Conservation (phyloP, 2,888 invertebrate species). For the Sarcophaga rosellei region DNA sequence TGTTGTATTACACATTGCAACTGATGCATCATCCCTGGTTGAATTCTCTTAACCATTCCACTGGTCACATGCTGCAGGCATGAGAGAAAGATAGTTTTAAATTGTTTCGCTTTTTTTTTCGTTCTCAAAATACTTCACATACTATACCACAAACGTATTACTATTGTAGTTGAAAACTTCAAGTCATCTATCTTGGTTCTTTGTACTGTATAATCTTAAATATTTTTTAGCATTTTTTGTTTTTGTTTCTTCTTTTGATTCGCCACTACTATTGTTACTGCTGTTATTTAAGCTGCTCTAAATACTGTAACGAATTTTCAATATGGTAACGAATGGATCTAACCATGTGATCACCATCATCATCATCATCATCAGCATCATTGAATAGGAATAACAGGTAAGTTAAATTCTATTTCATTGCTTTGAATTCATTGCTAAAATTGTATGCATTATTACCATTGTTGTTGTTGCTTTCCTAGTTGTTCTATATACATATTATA, state of each 20-base stretch:
- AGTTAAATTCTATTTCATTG: conserved; percentile 48
- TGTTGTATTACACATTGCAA: not conserved
- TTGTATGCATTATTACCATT: conserved; percentile 41
- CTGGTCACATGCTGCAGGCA: conserved; percentile 5
- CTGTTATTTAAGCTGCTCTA: conserved; percentile 64
- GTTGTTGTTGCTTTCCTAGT: not conserved
- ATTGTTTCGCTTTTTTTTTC: not conserved
- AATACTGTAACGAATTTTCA: conserved; percentile 70
- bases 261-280: conserved; percentile 2
- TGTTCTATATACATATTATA: not conserved
- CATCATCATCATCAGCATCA: conserved; percentile 23
- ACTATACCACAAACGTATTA: conserved; percentile 2
- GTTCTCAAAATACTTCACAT: conserved; percentile 39
- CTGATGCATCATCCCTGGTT: conserved; percentile 42
- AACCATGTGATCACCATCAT: conserved; percentile 48
- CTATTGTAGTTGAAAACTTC: not conserved
- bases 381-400: conserved; percentile 56
- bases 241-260: not conserved
- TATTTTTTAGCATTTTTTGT: not conserved
- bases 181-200: conserved; percentile 12
- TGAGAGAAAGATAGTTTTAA: conserved; percentile 30
- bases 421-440: conserved; percentile 43
- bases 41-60: not conserved
- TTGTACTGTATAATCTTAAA: conserved; percentile 50
- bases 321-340: conserved; percentile 69